Conservation (phyloP, 1,140 invertebrate species). For the Nymphalis io region DNA sequence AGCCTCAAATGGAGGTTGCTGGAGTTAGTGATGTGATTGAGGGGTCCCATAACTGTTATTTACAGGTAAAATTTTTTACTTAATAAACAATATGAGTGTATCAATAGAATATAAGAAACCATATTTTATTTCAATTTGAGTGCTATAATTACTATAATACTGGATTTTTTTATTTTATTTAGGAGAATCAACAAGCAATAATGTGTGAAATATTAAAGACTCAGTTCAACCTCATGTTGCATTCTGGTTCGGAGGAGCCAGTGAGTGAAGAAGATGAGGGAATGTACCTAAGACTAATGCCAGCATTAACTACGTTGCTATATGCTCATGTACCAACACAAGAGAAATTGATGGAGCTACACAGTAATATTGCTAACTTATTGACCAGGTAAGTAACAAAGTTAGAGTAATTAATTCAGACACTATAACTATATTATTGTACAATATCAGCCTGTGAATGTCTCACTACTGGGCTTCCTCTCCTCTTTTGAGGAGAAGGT, state of each 20-base stretch:
- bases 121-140: too few relatives aligned
- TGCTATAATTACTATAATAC: too few relatives aligned
- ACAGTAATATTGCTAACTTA: constrained; percentile 86
- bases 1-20: constrained; percentile 45
- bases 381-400: constrained; percentile 79
- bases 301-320: constrained; percentile 87
- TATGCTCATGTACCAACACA: constrained; percentile 82
- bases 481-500: too few relatives aligned
- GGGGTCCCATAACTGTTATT: constrained; percentile 49
- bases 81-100: background rate
- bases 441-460: too few relatives aligned
- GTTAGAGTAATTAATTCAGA: too few relatives aligned
- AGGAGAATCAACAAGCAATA: constrained; percentile 86
- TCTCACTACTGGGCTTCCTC: too few relatives aligned
- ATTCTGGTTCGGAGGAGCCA: constrained; percentile 75
- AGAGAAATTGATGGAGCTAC: constrained; percentile 86
- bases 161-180: background rate
- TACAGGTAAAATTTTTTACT: constrained; percentile 41
- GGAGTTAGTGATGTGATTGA: constrained; percentile 45
- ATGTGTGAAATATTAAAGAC: constrained; percentile 93
- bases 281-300: constrained; percentile 87
- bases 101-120: too few relatives aligned
- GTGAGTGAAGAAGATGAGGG: constrained; percentile 86
- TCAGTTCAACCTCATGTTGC: constrained; percentile 91
- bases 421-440: too few relatives aligned